phyloP scores from a whole-genome alignment of 2,113 vertebrate genomes.

The Saccopteryx leptura region DNA sequence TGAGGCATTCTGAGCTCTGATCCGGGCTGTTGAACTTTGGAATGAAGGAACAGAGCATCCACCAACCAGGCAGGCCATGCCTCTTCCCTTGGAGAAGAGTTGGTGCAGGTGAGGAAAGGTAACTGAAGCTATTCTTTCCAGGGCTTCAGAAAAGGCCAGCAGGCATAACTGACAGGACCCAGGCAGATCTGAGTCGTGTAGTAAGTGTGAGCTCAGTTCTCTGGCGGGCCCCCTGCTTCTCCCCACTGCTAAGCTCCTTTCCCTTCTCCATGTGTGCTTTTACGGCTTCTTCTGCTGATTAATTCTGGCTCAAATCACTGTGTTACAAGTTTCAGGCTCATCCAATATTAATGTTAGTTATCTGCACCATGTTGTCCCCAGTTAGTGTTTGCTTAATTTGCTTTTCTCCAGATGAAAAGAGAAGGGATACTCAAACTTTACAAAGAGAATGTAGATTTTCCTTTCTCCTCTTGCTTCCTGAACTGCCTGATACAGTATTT shows the following conservation, averaged over 20 bases:
- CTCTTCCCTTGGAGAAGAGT: not conserved
- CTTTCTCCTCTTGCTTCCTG: not conserved
- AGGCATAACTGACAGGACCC: not conserved
- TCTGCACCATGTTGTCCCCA: not conserved
- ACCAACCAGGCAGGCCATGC: not conserved
- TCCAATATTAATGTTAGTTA: not conserved
- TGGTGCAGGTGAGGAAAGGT: not conserved
- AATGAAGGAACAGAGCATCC: not conserved
- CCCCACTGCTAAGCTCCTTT: not conserved
- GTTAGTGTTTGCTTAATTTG: constrained; percentile 48
- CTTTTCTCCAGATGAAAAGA: constrained; percentile 63
- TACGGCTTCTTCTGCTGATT: not conserved
- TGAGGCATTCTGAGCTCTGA: not conserved
- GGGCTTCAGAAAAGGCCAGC: not conserved
- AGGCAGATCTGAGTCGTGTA: not conserved
- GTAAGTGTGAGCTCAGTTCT: not conserved
- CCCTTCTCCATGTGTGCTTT: not conserved
- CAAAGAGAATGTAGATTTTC: constrained; percentile 45
- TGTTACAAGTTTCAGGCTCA: not conserved
- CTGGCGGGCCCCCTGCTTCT: not conserved
- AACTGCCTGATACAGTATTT: constrained; percentile 66
- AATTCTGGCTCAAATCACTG: not conserved
- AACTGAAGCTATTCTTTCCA: not conserved
- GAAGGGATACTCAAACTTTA: constrained; percentile 18
- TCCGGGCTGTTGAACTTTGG: not conserved